phyloP scores from a whole-genome alignment of 2,888 invertebrate species.

The Phrixothrix hirtus region DNA sequence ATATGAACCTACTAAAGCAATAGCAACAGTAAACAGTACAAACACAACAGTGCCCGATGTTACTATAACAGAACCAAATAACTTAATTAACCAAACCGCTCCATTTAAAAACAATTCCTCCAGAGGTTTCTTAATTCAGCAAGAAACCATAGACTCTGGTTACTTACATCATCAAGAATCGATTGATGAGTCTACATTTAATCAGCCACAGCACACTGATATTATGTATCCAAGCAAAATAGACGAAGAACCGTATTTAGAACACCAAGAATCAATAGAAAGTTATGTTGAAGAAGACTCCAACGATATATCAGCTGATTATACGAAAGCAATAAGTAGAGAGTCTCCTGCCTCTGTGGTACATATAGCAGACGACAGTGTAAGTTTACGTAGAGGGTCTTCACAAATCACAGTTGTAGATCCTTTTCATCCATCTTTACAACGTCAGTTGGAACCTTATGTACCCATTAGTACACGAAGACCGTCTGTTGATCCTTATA shows the following conservation, averaged over 20 bases:
- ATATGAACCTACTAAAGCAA: conserved; percentile 46
- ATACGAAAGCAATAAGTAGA: conserved; percentile 50
- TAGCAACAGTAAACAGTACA: conserved; percentile 39
- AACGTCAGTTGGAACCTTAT: conserved; percentile 35
- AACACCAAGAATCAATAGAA: conserved; percentile 56
- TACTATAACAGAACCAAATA: conserved; percentile 42
- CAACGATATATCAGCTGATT: conserved; percentile 41
- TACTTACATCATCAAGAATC: conserved; percentile 34
- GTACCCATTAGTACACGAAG: conserved; percentile 35
- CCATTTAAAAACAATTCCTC: conserved; percentile 33
- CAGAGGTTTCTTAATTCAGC: conserved; percentile 56
- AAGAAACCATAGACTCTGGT: conserved; percentile 55
- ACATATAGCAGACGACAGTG: conserved; percentile 51
- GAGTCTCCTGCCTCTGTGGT: conserved; percentile 58
- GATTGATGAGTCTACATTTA: conserved; percentile 11
- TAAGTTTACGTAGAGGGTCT: conserved; percentile 48
- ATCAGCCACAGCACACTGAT: conserved; percentile 3
- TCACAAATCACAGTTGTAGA: conserved; percentile 60
- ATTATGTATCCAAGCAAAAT: conserved; percentile 24
- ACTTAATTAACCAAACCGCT: conserved; percentile 24
- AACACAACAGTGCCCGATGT: conserved; percentile 38
- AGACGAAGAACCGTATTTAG: conserved; percentile 31
- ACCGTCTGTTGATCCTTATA: conserved; percentile 35
- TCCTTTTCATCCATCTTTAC: conserved; percentile 57
- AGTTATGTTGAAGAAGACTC: conserved; percentile 56